These are phyloP conservation scores for Montipora foliosa DNA, from an alignment of 64 coral and sea anemone genomes.

Conservation along the genomic window DNA sequence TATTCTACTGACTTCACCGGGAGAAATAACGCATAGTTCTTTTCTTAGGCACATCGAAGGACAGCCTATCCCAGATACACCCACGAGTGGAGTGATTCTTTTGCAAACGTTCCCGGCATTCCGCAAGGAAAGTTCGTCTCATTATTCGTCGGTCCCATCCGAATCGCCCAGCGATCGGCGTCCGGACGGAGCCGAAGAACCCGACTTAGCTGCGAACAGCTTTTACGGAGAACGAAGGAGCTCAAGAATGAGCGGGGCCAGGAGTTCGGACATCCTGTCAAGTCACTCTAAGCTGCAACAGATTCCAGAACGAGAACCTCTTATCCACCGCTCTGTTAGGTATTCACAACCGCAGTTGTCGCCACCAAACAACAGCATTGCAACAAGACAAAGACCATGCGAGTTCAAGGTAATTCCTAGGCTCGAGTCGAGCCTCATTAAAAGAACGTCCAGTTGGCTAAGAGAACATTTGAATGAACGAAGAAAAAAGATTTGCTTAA, in stretches of 20 bases:
- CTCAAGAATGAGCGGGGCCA: conserved; percentile 35
- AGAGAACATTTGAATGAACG: too few species aligned
- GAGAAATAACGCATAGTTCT: neutral
- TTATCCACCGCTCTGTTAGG: conserved; percentile 35
- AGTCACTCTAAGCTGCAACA: conserved; percentile 62
- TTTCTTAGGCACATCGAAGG: conserved; percentile 77
- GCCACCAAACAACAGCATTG: neutral
- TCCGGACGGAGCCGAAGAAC: conserved; percentile 88
- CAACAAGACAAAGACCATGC: conserved; percentile 21
- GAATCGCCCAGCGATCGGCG: conserved; percentile 75
- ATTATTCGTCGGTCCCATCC: conserved; percentile 47
- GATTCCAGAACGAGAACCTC: conserved; percentile 85
- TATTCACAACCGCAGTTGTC: neutral
- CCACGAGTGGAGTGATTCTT: conserved; percentile 65
- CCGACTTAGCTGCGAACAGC: conserved; percentile 45
- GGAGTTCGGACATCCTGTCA: conserved; percentile 40
- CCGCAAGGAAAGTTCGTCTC: conserved; percentile 53
- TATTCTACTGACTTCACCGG: too few species aligned
- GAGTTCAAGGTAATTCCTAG: conserved; percentile 63
- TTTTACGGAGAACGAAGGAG: conserved; percentile 42
- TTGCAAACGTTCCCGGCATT: conserved; percentile 71
- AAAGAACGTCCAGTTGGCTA: too few species aligned
- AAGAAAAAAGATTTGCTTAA: too few species aligned
- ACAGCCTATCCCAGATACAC: conserved; percentile 80
- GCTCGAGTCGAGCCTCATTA: too few species aligned